Base-by-base conservation (phyloP, 1,140 invertebrate genomes). In the Ditylenchus dipsaci region DNA sequence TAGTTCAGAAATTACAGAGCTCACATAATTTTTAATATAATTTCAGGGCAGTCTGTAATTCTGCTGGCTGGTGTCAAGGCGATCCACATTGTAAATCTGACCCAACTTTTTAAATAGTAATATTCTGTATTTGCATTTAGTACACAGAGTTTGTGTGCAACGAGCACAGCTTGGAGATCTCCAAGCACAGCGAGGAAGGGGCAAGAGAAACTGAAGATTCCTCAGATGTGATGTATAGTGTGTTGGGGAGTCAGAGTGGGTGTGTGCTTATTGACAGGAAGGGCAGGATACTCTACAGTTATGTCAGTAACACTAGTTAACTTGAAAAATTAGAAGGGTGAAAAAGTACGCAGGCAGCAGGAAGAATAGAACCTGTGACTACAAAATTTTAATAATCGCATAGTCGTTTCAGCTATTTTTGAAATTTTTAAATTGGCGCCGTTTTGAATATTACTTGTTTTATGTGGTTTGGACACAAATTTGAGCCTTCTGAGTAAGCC, bases 11-110 rank as follows among this genome's bases (percentile, higher is more conserved):
- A 38, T 38, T 38, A 38, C 33, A 38, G 3, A 38, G 11, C 33
- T 38, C 11, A 38, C 3, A 38, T 38, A 3, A 38, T 38, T 5
- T 38, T 38, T 38, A 38, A 38, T 38, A 11, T 11, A 38, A 38
- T 38, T 38, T 38, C 11, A 38, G 33, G 74, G 45, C 76, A 74
- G 29, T 78, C 75, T 1, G 77, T 71, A 11, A 33, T 68, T 21
- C 68, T 63, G 29, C 57, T 76, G n/a, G 65, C 76, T 30, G 76
- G 75, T 15, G 26, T 65, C 27, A 58, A 43, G 19, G 72, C 76
- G 17, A 45, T 76, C 38, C 65, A 76, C 30, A 63, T 77, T 63
- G 75, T 76, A n/a, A 65, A 27, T n/a, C 45, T 63, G 15, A 66
- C n/a, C 23, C 9, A 13, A 56, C 63, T 66, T 65, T 66, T 65